Evolutionary conservation across 2,113 vertebrate genomes (phyloP).

Genomic region (Nematolebias whitei): DNA sequence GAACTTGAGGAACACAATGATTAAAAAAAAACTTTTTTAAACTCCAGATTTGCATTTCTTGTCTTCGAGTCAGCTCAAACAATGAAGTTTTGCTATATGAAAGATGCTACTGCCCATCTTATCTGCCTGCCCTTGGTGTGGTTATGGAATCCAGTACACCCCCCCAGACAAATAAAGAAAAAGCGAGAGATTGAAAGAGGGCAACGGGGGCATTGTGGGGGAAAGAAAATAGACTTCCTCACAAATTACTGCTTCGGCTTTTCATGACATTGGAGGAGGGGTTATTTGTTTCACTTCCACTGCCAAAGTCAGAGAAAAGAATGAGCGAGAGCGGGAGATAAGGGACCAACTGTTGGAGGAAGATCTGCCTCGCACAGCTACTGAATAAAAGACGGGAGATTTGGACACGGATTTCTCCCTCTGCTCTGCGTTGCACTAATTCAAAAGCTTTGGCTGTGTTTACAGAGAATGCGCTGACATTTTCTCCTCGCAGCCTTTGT

Average conservation of each 20-base stretch:
- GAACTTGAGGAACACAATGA: constrained; percentile 9
- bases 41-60: neutral
- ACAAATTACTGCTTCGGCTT: constrained; percentile 43
- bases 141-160: constrained; percentile 29
- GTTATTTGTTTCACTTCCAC: constrained; percentile 48
- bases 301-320: constrained; percentile 41
- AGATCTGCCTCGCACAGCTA: constrained; percentile 32
- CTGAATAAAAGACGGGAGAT: constrained; percentile 59
- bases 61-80: constrained; percentile 5
- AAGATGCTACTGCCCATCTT: constrained; percentile 17
- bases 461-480: constrained; percentile 49
- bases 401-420: constrained; percentile 54
- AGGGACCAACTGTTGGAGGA: constrained; percentile 47
- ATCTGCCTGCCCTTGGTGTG: constrained; percentile 34
- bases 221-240: constrained; percentile 10
- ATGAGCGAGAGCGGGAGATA: constrained; percentile 35
- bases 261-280: constrained; percentile 26
- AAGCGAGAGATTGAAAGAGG: constrained; percentile 14
- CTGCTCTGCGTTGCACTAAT: constrained; percentile 47
- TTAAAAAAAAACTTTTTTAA: neutral
- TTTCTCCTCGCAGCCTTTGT: constrained; percentile 48
- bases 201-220: neutral
- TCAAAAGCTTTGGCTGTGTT: constrained; percentile 60
- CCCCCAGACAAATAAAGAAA: constrained; percentile 18
- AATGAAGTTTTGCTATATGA: constrained; percentile 5